Evolutionary conservation across 2,888 invertebrate genomes (phyloP).

Genomic region (Elysia crispata): DNA sequence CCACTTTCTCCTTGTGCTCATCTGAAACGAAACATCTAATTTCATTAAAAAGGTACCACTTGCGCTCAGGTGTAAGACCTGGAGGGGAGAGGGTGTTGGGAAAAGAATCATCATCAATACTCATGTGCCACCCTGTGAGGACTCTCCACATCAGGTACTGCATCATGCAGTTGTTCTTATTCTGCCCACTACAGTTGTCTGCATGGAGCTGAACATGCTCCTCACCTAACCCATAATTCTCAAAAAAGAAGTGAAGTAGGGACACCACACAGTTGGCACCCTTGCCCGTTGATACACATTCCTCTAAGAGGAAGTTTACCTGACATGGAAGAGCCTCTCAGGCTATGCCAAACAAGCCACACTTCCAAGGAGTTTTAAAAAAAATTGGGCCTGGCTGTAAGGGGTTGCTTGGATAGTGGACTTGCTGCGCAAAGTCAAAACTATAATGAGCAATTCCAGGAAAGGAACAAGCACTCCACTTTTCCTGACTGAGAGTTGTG

Average conservation of each 20-base stretch:
- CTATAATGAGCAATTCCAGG: too few species aligned
- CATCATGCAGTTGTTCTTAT: slow-evolving; percentile 48
- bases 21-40: too few species aligned
- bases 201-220: slow-evolving; percentile 27
- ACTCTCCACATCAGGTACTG: slow-evolving; percentile 47
- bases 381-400: slow-evolving; percentile 60
- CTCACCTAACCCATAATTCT: slow-evolving; percentile 16
- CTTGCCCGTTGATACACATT: slow-evolving; percentile 44
- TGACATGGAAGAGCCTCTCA: slow-evolving; percentile 45
- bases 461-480: too few species aligned
- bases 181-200: slow-evolving; percentile 46
- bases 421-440: slow-evolving; percentile 60
- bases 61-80: too few species aligned
- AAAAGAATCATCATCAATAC: too few species aligned
- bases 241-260: slow-evolving; percentile 47
- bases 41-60: too few species aligned
- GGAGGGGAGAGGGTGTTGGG: too few species aligned
- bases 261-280: slow-evolving; percentile 46
- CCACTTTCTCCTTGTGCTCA: too few species aligned
- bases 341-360: slow-evolving; percentile 58
- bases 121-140: slow-evolving; percentile 26
- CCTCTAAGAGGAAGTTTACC: slow-evolving; percentile 11
- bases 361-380: slow-evolving; percentile 59
- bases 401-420: slow-evolving; percentile 57
- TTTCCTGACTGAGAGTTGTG: too few species aligned